Conservation (phyloP, 2,797 vertebrate genomes). For the Macroramphosus scolopax region DNA sequence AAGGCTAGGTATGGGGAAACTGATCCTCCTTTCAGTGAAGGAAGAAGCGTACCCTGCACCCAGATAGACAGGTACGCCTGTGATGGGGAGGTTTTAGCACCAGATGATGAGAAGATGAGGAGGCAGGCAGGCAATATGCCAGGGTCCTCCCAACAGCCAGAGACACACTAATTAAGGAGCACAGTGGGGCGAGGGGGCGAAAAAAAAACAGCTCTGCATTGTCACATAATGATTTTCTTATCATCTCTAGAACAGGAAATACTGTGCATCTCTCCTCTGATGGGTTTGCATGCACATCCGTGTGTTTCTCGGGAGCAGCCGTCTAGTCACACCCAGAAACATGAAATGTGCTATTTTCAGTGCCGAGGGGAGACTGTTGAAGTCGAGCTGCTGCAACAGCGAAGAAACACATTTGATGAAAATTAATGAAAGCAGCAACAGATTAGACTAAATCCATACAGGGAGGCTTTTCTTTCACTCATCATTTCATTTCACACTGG, state of each 20-base stretch:
- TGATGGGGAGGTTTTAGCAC: constrained; percentile 40
- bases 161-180: constrained; percentile 77
- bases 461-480: constrained; percentile 21
- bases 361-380: constrained; percentile 3
- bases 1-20: constrained; percentile 32
- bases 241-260: constrained; percentile 59
- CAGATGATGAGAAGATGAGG: constrained; percentile 45
- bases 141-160: constrained; percentile 63
- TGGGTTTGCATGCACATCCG: constrained; percentile 17
- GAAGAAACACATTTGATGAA: constrained; percentile 9
- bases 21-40: constrained; percentile 47
- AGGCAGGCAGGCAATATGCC: constrained; percentile 55
- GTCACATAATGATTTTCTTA: constrained; percentile 68
- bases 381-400: constrained; percentile 4
- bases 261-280: constrained; percentile 33
- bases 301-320: constrained; percentile 19
- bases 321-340: constrained; percentile 45
- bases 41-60: constrained; percentile 20
- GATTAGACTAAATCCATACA: constrained; percentile 24
- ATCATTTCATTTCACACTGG: constrained; percentile 28
- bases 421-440: constrained; percentile 9
- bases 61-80: constrained; percentile 42
- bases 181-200: constrained; percentile 61
- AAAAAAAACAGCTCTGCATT: constrained; percentile 62
- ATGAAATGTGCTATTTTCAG: constrained; percentile 40